phyloP scores from a whole-genome alignment of 2,888 invertebrate genomes.

The Aplocera efformata region DNA sequence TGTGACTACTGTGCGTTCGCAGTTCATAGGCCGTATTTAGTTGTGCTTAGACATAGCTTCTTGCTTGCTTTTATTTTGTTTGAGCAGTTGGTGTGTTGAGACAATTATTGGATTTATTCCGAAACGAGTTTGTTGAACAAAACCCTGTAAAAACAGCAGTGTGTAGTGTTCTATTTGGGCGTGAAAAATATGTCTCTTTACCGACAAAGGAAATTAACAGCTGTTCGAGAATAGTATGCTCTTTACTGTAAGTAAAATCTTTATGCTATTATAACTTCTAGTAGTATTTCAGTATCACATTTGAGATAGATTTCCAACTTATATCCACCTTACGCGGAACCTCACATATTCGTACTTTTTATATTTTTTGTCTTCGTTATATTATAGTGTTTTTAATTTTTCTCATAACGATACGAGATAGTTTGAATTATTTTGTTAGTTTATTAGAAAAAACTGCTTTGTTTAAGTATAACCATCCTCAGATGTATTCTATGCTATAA shows the following conservation, averaged over 20 bases:
- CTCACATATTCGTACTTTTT: too few relatives aligned
- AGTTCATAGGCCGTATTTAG: constrained; percentile 40
- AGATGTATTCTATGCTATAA: too few relatives aligned
- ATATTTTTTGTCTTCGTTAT: too few relatives aligned
- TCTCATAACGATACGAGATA: too few relatives aligned
- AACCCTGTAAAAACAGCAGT: constrained; percentile 40
- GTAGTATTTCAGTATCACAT: too few relatives aligned
- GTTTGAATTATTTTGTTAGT: too few relatives aligned
- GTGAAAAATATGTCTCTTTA: constrained; percentile 40
- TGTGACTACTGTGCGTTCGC: constrained; percentile 75
- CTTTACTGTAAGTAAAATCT: constrained; percentile 62
- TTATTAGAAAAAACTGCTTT: too few relatives aligned
- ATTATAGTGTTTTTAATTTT: too few relatives aligned
- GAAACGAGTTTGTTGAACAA: constrained; percentile 3
- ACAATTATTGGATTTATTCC: constrained; percentile 27
- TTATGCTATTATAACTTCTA: neutral
- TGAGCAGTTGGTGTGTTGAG: constrained; percentile 33
- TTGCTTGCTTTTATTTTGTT: constrained; percentile 29
- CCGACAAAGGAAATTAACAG: constrained; percentile 56
- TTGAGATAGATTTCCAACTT: neutral
- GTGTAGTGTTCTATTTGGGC: constrained; percentile 61
- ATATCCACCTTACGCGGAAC: neutral
- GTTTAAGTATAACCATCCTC: too few relatives aligned
- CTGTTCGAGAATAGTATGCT: constrained; percentile 73
- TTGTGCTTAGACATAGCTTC: too few relatives aligned